phyloP scores from a whole-genome alignment of 2,797 vertebrate genomes.

The Clarias pachynema region DNA sequence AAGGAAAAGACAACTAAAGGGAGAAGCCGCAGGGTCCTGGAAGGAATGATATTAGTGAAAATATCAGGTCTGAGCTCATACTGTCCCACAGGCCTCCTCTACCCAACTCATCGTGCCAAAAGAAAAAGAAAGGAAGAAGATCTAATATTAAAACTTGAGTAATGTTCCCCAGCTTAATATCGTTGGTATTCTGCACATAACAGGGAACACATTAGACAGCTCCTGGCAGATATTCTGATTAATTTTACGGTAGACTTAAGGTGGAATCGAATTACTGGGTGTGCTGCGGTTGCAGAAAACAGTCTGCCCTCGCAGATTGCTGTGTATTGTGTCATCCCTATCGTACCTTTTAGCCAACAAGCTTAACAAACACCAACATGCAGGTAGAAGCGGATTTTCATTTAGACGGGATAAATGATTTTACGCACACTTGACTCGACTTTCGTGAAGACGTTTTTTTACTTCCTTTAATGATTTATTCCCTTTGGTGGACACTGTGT shows the following conservation, averaged over 20 bases:
- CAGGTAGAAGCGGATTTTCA: slow-evolving; percentile 32
- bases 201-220: slow-evolving; percentile 53
- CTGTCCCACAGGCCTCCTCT: slow-evolving; percentile 49
- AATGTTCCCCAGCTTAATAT: slow-evolving; percentile 47
- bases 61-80: slow-evolving; percentile 51
- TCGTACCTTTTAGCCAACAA: slow-evolving; percentile 43
- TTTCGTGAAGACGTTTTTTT: slow-evolving; percentile 52
- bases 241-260: slow-evolving; percentile 56
- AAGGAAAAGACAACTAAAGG: slow-evolving; percentile 15
- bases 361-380: slow-evolving; percentile 21
- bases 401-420: slow-evolving; percentile 49
- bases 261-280: slow-evolving; percentile 58
- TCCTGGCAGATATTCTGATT: slow-evolving; percentile 59
- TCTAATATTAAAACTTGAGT: slow-evolving; percentile 55
- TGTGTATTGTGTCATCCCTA: slow-evolving; percentile 48
- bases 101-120: slow-evolving; percentile 44
- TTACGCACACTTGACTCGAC: slow-evolving; percentile 36
- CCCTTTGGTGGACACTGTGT: slow-evolving; percentile 53
- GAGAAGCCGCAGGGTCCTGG: slow-evolving; percentile 40
- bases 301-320: slow-evolving; percentile 35
- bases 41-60: slow-evolving; percentile 35
- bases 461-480: slow-evolving; percentile 43
- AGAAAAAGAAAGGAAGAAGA: slow-evolving; percentile 10
- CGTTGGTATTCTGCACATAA: slow-evolving; percentile 55
- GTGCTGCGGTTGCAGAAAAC: slow-evolving; percentile 54